phyloP scores from a whole-genome alignment of 2,113 vertebrate genomes.

The Pachyramphus minor region DNA sequence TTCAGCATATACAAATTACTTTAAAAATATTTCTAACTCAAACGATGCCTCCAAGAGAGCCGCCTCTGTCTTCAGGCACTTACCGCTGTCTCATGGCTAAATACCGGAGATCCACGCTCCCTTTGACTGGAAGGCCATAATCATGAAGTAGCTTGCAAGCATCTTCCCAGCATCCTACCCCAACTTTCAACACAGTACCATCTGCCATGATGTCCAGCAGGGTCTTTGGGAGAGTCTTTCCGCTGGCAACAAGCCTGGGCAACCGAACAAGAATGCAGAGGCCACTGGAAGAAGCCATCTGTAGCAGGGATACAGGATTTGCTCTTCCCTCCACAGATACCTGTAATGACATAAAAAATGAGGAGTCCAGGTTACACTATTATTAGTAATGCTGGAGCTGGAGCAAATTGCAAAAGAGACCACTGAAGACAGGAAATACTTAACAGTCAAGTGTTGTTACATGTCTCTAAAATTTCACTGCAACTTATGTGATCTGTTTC shows the following conservation, averaged over 20 bases:
- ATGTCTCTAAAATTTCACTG: background rate
- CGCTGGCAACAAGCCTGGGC: slow-evolving; percentile 70
- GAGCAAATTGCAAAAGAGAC: background rate
- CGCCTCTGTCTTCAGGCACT: background rate
- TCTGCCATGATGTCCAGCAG: slow-evolving; percentile 83
- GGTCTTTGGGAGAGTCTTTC: slow-evolving; percentile 76
- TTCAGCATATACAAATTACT: background rate
- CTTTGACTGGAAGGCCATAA: slow-evolving; percentile 81
- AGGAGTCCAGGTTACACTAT: background rate
- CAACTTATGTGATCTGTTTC: background rate
- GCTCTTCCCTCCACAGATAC: slow-evolving; percentile 82
- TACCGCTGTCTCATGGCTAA: slow-evolving; percentile 86
- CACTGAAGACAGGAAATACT: background rate
- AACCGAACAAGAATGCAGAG: slow-evolving; percentile 86
- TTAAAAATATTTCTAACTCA: background rate
- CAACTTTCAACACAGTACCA: slow-evolving; percentile 85
- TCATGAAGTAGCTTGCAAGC: slow-evolving; percentile 85
- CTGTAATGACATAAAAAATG: slow-evolving; percentile 68
- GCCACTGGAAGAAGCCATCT: slow-evolving; percentile 87
- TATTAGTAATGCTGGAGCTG: background rate
- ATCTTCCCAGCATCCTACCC: slow-evolving; percentile 93
- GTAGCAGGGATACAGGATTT: slow-evolving; percentile 85
- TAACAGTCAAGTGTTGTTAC: background rate
- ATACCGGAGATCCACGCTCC: slow-evolving; percentile 87
- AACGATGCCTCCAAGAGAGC: background rate